Conservation (phyloP, 2,888 invertebrate species). For the Xanthia icteritia region DNA sequence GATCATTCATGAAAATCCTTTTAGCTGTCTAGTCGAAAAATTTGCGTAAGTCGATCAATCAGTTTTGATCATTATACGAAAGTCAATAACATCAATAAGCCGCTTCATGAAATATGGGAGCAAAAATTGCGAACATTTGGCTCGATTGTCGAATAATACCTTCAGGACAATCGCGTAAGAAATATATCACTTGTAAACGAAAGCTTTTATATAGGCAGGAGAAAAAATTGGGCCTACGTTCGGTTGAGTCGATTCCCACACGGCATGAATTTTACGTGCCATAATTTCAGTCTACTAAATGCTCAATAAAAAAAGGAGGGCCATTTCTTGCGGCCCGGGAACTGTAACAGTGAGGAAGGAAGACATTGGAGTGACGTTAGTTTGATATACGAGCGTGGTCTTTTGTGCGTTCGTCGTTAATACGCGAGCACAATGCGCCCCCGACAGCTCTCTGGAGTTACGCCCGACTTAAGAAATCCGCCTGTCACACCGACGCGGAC, state of each 20-base stretch:
- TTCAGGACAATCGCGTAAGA: constrained; percentile 54
- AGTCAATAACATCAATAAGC: constrained; percentile 56
- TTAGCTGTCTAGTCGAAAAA: constrained; percentile 40
- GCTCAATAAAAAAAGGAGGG: constrained; percentile 86
- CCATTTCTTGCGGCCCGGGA: constrained; percentile 83
- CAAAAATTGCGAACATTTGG: constrained; percentile 38
- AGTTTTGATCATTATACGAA: constrained; percentile 33
- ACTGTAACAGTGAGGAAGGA: constrained; percentile 87
- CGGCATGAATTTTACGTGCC: constrained; percentile 82
- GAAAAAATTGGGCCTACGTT: constrained; percentile 66
- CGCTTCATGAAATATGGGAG: constrained; percentile 43
- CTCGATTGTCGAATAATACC: constrained; percentile 47
- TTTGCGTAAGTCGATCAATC: constrained; percentile 28
- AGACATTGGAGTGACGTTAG: constrained; percentile 90
- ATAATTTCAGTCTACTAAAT: constrained; percentile 85
- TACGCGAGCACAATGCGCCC: constrained; percentile 85
- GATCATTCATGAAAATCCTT: constrained; percentile 60
- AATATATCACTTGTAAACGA: constrained; percentile 60
- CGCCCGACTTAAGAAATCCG: constrained; percentile 82
- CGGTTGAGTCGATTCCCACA: constrained; percentile 64
- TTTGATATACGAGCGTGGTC: constrained; percentile 89
- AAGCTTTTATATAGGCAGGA: constrained; percentile 53
- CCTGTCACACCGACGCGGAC: constrained; percentile 73
- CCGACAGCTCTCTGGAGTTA: constrained; percentile 83
- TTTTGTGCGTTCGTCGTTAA: constrained; percentile 89